Evolutionary conservation across 2,888 invertebrate genomes (phyloP).

Genomic region (Siphonodentalium dalli): DNA sequence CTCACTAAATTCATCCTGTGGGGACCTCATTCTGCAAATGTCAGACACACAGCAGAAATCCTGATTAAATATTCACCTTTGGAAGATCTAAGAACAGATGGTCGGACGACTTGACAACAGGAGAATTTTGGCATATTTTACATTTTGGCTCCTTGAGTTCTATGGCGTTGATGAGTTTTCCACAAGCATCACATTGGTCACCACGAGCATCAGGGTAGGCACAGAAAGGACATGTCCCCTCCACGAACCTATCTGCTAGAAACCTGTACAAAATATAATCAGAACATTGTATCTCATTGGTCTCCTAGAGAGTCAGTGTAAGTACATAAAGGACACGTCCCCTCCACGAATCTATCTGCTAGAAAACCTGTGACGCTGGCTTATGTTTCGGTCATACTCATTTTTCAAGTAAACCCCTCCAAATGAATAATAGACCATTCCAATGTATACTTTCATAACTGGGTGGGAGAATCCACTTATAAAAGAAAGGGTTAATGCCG

Average conservation of each 20-base stretch:
- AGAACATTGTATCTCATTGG: constrained; percentile 84
- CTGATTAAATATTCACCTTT: constrained; percentile 74
- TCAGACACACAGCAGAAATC: too few species aligned
- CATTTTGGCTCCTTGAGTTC: constrained; percentile 87
- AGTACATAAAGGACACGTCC: constrained; percentile 90
- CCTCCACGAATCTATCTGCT: constrained; percentile 87
- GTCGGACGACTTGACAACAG: constrained; percentile 78
- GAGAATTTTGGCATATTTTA: constrained; percentile 79
- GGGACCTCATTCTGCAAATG: too few species aligned
- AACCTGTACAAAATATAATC: constrained; percentile 43
- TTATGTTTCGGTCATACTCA: too few species aligned
- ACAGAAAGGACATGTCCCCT: constrained; percentile 94
- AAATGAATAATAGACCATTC: too few species aligned
- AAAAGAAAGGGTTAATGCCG: too few species aligned
- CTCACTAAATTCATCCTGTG: too few species aligned
- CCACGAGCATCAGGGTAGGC: constrained; percentile 92
- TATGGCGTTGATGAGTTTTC: constrained; percentile 90
- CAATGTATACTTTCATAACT: too few species aligned
- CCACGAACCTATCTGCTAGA: constrained; percentile 81
- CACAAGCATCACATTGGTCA: constrained; percentile 98
- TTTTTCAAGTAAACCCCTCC: too few species aligned
- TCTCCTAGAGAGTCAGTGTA: constrained; percentile 96
- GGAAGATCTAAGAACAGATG: constrained; percentile 95
- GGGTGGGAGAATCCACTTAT: too few species aligned
- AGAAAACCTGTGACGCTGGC: constrained; percentile 57